These are phyloP conservation scores for Caenorhabditis sinica DNA, from an alignment of 2,888 invertebrate species.

Conservation along the genomic window DNA sequence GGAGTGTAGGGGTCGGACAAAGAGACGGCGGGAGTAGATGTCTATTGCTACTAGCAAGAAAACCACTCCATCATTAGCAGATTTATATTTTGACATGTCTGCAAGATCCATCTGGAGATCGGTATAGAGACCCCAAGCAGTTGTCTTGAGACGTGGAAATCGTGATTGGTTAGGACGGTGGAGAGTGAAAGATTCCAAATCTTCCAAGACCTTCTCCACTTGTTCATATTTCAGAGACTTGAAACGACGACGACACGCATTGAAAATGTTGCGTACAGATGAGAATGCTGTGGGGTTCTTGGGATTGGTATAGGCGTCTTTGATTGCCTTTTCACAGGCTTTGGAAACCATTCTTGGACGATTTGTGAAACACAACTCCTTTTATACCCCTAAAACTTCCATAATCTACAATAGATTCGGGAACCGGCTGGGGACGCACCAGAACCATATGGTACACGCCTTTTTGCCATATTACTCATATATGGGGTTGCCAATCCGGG, in stretches of 20 bases:
- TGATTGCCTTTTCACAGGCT: no score
- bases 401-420: no score
- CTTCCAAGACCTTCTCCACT: no score
- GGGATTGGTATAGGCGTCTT: no score
- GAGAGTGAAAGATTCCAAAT: no score
- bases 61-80: neutral
- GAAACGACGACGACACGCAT: neutral
- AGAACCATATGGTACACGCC: no score
- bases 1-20: neutral
- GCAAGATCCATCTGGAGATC: no score
- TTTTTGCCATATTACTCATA: no score
- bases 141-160: constrained; percentile 8
- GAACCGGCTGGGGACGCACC: no score
- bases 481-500: no score
- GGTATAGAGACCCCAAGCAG: neutral
- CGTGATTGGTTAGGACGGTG: neutral
- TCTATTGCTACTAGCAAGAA: neutral
- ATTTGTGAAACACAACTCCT: neutral
- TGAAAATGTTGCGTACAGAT: neutral
- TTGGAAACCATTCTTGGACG: neutral
- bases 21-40: constrained; percentile 16
- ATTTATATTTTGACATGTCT: no score
- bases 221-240: neutral
- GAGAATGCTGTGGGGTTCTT: neutral
- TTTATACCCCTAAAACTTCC: neutral